Conservation (phyloP, 1,140 invertebrate genomes). For the Triops longicaudatus region DNA sequence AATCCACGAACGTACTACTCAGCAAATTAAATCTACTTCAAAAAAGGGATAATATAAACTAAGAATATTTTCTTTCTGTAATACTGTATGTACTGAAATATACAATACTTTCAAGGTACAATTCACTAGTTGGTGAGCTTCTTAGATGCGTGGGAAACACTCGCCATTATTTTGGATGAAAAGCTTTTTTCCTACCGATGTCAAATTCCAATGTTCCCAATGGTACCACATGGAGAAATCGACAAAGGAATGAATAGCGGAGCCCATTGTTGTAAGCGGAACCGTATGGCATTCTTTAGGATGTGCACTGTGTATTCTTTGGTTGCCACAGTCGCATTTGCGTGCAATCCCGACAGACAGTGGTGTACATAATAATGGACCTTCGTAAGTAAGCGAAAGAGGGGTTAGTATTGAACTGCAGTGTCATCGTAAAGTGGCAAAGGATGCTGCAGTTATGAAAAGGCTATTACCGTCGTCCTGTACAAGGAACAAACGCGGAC, state of each 20-base stretch:
- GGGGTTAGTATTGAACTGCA: not conserved
- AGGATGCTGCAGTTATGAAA: conserved; percentile 1
- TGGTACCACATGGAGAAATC: not conserved
- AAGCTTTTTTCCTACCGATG: not conserved
- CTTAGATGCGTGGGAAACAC: not conserved
- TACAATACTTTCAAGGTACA: not conserved
- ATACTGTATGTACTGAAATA: not conserved
- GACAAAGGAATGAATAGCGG: not conserved
- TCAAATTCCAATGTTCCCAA: not conserved
- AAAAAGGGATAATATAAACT: no score
- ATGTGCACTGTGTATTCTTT: not conserved
- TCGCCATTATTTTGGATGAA: not conserved
- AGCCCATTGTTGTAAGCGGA: conserved; percentile 1
- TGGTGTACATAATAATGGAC: conserved; percentile 8
- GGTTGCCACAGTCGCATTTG: not conserved
- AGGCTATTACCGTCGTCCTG: not conserved
- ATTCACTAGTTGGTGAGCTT: not conserved
- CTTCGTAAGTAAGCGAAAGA: not conserved
- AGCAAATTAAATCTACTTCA: no score
- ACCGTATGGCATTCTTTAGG: not conserved
- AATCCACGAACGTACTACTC: no score
- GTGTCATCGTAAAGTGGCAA: not conserved
- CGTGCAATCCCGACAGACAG: not conserved
- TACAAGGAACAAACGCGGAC: not conserved
- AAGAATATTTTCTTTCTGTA: no score